Conservation (phyloP, 2,888 invertebrate genomes). For the Aplocera efformata region DNA sequence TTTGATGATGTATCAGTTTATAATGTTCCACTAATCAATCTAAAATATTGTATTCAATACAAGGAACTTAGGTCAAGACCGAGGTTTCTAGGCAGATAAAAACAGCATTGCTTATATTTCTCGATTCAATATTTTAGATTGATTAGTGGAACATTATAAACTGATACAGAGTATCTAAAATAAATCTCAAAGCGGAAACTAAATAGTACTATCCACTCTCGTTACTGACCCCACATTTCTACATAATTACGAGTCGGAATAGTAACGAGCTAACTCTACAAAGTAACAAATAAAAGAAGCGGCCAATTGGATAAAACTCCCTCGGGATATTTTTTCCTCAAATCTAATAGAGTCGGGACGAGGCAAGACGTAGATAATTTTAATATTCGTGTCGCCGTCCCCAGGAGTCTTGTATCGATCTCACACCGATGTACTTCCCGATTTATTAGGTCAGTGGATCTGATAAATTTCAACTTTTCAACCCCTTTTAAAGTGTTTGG, state of each 20-base stretch:
- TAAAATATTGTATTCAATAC: too few relatives aligned
- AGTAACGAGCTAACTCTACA: constrained; percentile 33
- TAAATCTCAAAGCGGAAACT: constrained; percentile 2
- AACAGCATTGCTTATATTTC: too few relatives aligned
- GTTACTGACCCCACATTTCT: constrained; percentile 21
- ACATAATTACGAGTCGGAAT: constrained; percentile 23
- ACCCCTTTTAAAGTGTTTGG: constrained; percentile 5
- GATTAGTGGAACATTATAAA: neutral
- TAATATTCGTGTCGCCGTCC: constrained; percentile 67
- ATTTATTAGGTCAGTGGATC: constrained; percentile 47
- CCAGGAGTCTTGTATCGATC: constrained; percentile 47
- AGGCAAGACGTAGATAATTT: constrained; percentile 56
- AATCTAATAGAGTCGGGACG: constrained; percentile 56
- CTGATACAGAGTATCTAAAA: constrained; percentile 10
- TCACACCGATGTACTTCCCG: constrained; percentile 37
- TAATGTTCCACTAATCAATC: neutral
- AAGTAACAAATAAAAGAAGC: constrained; percentile 49
- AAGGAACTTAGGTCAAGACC: too few relatives aligned
- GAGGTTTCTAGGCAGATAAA: too few relatives aligned
- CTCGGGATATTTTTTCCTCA: constrained; percentile 59
- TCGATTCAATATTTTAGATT: too few relatives aligned
- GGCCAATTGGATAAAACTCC: constrained; percentile 66
- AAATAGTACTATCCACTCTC: neutral
- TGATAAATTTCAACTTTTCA: constrained; percentile 4
- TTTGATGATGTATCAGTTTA: neutral